Evolutionary conservation across 2,888 invertebrate genomes (phyloP), one percentile per base, ranked within the genome.

Genomic region (Barypeithes pellucidus): DNA sequence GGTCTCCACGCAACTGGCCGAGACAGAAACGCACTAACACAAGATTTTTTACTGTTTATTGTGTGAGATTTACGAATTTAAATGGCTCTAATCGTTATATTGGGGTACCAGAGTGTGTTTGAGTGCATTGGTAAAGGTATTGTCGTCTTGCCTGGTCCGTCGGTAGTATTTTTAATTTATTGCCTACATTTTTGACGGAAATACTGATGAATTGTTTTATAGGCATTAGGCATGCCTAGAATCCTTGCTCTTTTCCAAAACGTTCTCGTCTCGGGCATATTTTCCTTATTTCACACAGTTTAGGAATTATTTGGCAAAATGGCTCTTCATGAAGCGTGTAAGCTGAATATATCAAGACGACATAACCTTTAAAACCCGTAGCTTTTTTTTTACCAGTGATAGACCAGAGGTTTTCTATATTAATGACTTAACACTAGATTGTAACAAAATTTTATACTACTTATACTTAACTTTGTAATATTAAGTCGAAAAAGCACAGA

Each of bases 1-100:
- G 77, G 93, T 92, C 62, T 89, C 92, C 54, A 91, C 91, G 66
- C 92, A 92, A 84, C 89, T 91, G 79, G 88, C 91, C 74, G 90
- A 91, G 78, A 87, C 89, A 63, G 91, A 85, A 77, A 80, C 84
- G 50, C 85, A 84, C 78, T 86, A 81, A 82, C 75, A 47, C 63
- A 33, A 14, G 2, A 11, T 18, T 33, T 33, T 57, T 33, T 33
- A 52, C 52, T 8, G 16, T 16, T 57, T 47, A 20, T 47, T 45
- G 29, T 63, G 47, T 43, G 50, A 36, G 12, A 45, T n/a, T 41
- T 61, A 45, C 20, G n/a, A 45, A 43, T 29, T 66, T 59, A 59
- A 67, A 67, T 47, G 59, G 67, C 59, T 41, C 67, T 67, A 67
- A 63, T 57, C 18, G 33, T 29, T 29, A 29, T 57, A 57, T 57